Base-by-base conservation (phyloP, 2,888 invertebrate genomes). In the Celastrina argiolus region DNA sequence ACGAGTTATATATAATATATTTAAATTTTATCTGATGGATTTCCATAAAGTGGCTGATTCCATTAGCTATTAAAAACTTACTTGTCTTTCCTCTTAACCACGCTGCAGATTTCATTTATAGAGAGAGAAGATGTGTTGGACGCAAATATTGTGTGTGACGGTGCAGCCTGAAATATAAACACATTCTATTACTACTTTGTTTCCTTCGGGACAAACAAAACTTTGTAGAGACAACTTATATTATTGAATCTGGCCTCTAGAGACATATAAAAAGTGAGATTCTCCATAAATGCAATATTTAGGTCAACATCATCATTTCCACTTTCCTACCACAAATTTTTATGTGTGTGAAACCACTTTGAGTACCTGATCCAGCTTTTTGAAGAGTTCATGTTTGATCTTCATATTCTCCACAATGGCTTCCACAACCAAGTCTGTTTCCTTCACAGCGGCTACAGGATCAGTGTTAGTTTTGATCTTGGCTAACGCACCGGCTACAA, bases 81-180 rank as follows among this genome's bases (percentile, higher is more conserved):
- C 92, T 92, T 92, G 76, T 95, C 94, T 80, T 93, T 93, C 75
- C 97, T 92, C 67, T 94, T 93, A 2, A 96, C 94, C 4, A 94
- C 92, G 8, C 93, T 92, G 0, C 96, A 94, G 76, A 98, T 97
- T 75, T 97, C 97, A 69, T 92, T 92, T 72, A 98, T 96, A 12
- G 96, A 94, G 18, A 98, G 92, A 0, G 97, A 97, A 4, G 97
- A 97, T 0, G 98, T 98, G 83, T 98, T 98, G 34, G 96, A 96
- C 1, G 97, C 95, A 82, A 98, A 95, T 70, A 98, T 95, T 2
- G 97, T 94, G 74, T 95, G 94, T 0, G 86, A 81, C 0, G 95
- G 95, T 0, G 95, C 94, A 16, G 92, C 89, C 94, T 95, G 83
- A 64, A 88, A 78, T 22, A 22, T 22, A 14, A 5, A 65, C 31